phyloP scores from a whole-genome alignment of 2,113 vertebrate genomes.

The western clawed frog (Xenopus tropicalis) region DNA sequence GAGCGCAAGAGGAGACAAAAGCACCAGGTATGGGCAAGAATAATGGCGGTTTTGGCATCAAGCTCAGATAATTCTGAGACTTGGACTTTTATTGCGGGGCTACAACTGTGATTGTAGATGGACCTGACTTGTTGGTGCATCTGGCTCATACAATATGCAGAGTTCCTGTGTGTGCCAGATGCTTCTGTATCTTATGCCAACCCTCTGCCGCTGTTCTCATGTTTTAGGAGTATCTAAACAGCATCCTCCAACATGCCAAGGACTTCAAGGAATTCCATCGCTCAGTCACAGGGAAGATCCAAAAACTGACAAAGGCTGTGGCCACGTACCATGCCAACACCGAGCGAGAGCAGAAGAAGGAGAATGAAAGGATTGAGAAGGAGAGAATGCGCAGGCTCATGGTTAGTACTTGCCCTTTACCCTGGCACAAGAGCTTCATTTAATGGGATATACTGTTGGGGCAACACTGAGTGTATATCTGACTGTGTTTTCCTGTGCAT shows the following conservation, averaged over 20 bases:
- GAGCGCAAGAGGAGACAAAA: slow-evolving; percentile 94
- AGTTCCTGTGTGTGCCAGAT: too few species aligned
- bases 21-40: slow-evolving; percentile 75
- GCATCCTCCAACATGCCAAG: slow-evolving; percentile 96
- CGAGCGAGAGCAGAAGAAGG: slow-evolving; percentile 96
- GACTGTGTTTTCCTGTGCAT: too few species aligned
- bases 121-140: too few species aligned
- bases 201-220: neutral
- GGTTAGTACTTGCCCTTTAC: slow-evolving; percentile 62
- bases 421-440: neutral
- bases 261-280: slow-evolving; percentile 97
- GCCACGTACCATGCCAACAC: slow-evolving; percentile 96
- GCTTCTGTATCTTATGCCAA: too few species aligned
- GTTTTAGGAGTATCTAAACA: slow-evolving; percentile 94
- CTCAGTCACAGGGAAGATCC: slow-evolving; percentile 89
- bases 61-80: too few species aligned
- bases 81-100: too few species aligned
- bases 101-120: too few species aligned
- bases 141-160: too few species aligned
- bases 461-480: too few species aligned
- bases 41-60: neutral
- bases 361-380: slow-evolving; percentile 95
- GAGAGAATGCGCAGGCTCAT: slow-evolving; percentile 94
- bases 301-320: slow-evolving; percentile 94
- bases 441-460: too few species aligned